A percentile compares a stretch with the other conserved stretches of the same genome.
Conservation (phyloP, 2,888 invertebrate species). For the Zygogramma bicolorata region DNA sequence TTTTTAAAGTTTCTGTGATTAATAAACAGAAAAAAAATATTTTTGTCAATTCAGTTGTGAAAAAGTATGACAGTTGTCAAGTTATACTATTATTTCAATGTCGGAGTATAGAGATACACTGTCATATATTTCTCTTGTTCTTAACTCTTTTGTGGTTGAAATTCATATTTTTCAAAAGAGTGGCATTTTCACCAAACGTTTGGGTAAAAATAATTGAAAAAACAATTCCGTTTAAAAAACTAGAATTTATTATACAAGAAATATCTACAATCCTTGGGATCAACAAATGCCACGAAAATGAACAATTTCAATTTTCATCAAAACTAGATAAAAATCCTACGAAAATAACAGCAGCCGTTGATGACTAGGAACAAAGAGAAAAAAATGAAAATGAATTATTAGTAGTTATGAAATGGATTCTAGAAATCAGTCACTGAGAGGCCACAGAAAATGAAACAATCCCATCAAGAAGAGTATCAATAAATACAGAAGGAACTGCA, state of each 20-base stretch:
- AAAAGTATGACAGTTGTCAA: too few species aligned
- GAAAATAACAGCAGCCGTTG: not conserved
- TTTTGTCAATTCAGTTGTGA: too few species aligned
- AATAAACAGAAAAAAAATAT: too few species aligned
- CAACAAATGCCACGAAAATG: not conserved
- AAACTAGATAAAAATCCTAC: not conserved
- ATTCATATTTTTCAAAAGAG: too few species aligned
- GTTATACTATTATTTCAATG: too few species aligned
- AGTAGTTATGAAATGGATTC: not conserved
- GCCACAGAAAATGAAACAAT: not conserved
- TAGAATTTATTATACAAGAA: not conserved
- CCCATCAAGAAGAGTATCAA: not conserved
- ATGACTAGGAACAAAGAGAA: not conserved
- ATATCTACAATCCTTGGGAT: slow-evolving; percentile 15
- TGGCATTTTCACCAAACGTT: too few species aligned
- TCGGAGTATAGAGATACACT: too few species aligned
- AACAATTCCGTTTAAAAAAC: not conserved
- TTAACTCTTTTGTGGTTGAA: too few species aligned
- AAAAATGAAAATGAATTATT: not conserved
- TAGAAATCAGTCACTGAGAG: not conserved
- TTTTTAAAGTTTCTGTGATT: too few species aligned
- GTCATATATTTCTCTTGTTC: too few species aligned
- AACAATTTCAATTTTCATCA: not conserved
- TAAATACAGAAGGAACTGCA: not conserved
- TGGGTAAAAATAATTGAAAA: too few species aligned